Evolutionary conservation across 2,797 vertebrate species (phyloP), one percentile per base, ranked within the genome.

Genomic region (Rhinella marina): DNA sequence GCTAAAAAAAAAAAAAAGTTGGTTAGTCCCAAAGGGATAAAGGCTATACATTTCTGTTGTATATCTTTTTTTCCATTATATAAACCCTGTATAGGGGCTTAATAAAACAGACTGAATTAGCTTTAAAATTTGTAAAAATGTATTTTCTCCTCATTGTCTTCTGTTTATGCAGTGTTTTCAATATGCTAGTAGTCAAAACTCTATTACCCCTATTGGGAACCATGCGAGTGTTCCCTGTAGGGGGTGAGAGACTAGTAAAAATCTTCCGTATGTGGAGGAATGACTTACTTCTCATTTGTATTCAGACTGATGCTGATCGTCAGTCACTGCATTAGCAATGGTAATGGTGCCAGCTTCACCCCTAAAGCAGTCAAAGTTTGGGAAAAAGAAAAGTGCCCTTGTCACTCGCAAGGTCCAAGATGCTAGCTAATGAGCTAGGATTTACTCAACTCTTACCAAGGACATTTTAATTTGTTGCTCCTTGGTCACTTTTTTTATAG

Each of bases 341-440:
- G 50, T 32, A 78, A 76, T 83, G 19, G 19, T 77, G 72, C 25
- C 81, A 87, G 50, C n/a, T 76, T 82, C 68, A 73, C 56, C 56
- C 68, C 11, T 10, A 21, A 50, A 54, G 61, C 17, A 66, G 29
- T 52, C n/a, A 64, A 68, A 79, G 76, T 79, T 64, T 62, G 27
- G 56, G 62, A 82, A 27, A 79, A 84, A 84, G 87, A 77, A 57
- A 85, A 85, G 81, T 84, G 82, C 80, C 82, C 87, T 85, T 88
- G 82, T 88, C 77, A 75, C 32, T 52, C 68, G 25, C 23, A 75
- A 79, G 54, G 21, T 64, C 27, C 62, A 19, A 48, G 54, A 72
- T 84, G n/a, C 7, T 64, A 25, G n/a, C 41, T 84, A 78, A 80
- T 81, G 66, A 70, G 57, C n/a, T 3, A 70, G 83, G 59, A 84